These are phyloP conservation scores for Carettochelys insculpta DNA, from an alignment of 2,113 vertebrate species.

Conservation along the genomic window DNA sequence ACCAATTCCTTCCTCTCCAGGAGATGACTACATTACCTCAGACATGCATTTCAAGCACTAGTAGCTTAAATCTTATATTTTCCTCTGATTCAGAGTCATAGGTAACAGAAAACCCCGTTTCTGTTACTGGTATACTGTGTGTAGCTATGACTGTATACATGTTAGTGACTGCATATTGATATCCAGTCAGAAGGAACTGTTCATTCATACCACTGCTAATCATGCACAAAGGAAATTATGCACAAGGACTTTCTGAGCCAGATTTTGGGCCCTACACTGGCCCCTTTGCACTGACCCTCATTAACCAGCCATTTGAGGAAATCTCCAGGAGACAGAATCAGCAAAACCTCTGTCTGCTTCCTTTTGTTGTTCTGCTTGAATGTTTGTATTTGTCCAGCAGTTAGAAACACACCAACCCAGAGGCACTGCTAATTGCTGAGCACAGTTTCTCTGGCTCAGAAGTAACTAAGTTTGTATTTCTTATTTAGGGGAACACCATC, in stretches of 20 bases:
- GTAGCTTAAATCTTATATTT: not conserved
- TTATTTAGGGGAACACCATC: not conserved
- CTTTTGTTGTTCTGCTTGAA: not conserved
- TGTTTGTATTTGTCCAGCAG: not conserved
- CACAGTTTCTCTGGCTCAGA: not conserved
- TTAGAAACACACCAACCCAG: not conserved
- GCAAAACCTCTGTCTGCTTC: not conserved
- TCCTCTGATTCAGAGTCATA: not conserved
- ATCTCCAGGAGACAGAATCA: not conserved
- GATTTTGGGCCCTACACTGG: not conserved
- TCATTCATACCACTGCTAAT: not conserved
- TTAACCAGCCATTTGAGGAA: not conserved
- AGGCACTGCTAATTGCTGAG: not conserved
- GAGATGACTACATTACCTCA: not conserved
- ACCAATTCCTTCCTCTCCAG: slow-evolving; percentile 7
- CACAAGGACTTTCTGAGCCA: not conserved
- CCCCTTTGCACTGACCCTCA: not conserved
- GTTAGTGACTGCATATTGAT: not conserved
- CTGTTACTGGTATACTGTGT: not conserved
- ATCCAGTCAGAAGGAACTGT: not conserved
- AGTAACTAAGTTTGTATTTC: not conserved
- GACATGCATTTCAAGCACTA: not conserved
- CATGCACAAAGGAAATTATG: not conserved
- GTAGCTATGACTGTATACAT: not conserved
- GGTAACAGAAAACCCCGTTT: not conserved